phyloP scores from a whole-genome alignment of 2,888 invertebrate genomes.

The Chromoteleia sp. region DNA sequence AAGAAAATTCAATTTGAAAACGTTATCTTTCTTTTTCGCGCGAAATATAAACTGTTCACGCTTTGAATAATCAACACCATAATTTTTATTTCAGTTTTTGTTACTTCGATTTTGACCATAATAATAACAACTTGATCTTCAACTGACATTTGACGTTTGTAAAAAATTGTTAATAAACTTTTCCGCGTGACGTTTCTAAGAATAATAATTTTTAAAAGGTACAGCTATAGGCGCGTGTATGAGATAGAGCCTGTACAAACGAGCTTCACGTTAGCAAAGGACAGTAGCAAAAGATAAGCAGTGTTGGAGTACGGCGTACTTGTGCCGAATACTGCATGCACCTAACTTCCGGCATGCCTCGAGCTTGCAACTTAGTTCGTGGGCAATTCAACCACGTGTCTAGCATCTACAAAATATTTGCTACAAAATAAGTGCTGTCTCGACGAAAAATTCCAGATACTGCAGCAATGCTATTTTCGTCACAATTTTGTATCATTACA shows the following conservation, averaged over 20 bases:
- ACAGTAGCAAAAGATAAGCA: constrained; percentile 67
- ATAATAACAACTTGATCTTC: constrained; percentile 1
- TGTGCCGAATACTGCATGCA: constrained; percentile 58
- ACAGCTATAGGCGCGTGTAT: constrained; percentile 23
- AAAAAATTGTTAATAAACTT: constrained; percentile 43
- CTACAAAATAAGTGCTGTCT: constrained; percentile 55
- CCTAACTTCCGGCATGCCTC: constrained; percentile 65
- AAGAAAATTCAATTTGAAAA: no score
- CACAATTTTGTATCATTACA: constrained; percentile 44
- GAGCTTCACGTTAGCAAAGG: constrained; percentile 63
- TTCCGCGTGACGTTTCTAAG: constrained; percentile 31
- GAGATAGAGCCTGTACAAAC: constrained; percentile 63
- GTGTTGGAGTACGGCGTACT: constrained; percentile 51
- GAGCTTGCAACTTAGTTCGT: constrained; percentile 67
- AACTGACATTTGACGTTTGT: constrained; percentile 17
- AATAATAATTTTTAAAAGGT: constrained; percentile 38
- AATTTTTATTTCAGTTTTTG: no score
- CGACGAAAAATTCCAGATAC: constrained; percentile 57
- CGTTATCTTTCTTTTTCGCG: neutral
- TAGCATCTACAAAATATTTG: constrained; percentile 68
- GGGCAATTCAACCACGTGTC: constrained; percentile 68
- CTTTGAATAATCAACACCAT: neutral
- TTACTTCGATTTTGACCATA: neutral
- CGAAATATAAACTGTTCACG: neutral
- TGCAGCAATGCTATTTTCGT: constrained; percentile 45